These are phyloP conservation scores for Numenius phaeopus DNA, from an alignment of 2,797 vertebrate species.

Conservation along the genomic window DNA sequence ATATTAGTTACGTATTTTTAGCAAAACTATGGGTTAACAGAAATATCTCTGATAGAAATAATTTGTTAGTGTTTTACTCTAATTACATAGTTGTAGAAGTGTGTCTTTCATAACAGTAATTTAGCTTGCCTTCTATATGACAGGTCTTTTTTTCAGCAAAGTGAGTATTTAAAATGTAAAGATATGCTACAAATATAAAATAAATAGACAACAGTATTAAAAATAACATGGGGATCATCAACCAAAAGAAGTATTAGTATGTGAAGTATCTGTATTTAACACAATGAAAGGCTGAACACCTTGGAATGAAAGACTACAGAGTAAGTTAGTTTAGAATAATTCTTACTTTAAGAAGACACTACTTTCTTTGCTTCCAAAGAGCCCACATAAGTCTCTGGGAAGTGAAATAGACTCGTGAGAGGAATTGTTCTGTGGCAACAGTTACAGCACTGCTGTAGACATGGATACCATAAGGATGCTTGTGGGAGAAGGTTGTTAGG, in stretches of 20 bases:
- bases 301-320: neutral
- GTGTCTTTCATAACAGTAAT: neutral
- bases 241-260: neutral
- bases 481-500: neutral
- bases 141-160: neutral
- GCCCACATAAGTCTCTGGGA: rapidly evolving
- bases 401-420: neutral
- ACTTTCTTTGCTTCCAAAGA: neutral
- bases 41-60: neutral
- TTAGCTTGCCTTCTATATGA: neutral
- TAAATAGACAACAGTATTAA: neutral
- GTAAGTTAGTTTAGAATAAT: neutral
- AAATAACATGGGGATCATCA: neutral
- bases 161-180: neutral
- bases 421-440: neutral
- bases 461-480: neutral
- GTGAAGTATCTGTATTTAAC: neutral
- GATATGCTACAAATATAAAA: neutral
- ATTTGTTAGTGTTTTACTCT: neutral
- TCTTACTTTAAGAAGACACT: neutral
- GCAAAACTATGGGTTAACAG: neutral
- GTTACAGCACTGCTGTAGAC: neutral
- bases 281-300: neutral
- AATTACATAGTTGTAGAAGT: neutral
- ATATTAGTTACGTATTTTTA: neutral